A percentile compares a stretch with the other conserved stretches of the same genome.
phyloP scores from a whole-genome alignment of 2,113 vertebrate species.

The Crocuta crocuta region DNA sequence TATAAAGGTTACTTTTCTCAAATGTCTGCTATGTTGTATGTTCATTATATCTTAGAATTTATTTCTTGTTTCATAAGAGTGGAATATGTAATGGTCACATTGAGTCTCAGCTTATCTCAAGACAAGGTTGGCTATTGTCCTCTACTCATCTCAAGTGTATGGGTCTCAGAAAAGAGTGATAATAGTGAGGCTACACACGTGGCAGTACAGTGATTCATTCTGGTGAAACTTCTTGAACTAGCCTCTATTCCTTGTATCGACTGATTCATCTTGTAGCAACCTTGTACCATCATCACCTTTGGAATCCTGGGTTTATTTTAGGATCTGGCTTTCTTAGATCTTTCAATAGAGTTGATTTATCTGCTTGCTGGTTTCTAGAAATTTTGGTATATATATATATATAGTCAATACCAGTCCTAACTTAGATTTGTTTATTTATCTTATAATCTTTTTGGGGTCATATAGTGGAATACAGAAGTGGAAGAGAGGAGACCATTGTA shows the following conservation, averaged over 20 bases:
- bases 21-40: neutral
- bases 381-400: neutral
- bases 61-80: neutral
- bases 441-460: neutral
- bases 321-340: neutral
- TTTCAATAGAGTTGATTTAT: neutral
- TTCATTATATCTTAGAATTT: neutral
- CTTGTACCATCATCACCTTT: neutral
- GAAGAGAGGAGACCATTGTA: neutral
- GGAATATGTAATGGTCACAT: neutral
- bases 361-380: neutral
- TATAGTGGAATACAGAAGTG: neutral
- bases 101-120: neutral
- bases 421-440: neutral
- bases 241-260: neutral
- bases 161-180: neutral
- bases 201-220: neutral
- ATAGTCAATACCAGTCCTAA: neutral
- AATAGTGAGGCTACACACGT: neutral
- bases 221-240: neutral
- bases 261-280: neutral
- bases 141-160: neutral
- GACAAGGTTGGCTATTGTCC: neutral
- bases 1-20: neutral
- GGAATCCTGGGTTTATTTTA: neutral